Conservation (phyloP, 2,113 vertebrate species). For the Machaerirhynchus nigripectus region DNA sequence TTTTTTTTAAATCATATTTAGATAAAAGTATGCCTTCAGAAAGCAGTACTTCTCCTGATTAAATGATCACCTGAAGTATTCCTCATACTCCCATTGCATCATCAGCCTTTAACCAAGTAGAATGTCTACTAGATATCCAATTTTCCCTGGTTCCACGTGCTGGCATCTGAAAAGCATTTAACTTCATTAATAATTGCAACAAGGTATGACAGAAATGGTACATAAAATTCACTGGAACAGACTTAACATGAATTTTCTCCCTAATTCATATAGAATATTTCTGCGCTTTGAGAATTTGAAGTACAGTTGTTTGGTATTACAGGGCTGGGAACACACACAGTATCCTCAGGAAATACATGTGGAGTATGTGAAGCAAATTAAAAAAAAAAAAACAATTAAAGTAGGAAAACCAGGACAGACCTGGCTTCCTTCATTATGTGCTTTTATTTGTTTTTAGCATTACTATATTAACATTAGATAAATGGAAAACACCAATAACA, state of each 20-base stretch:
- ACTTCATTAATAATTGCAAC: not conserved
- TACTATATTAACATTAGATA: not conserved
- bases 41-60: not conserved
- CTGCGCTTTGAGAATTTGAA: not conserved
- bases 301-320: not conserved
- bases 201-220: not conserved
- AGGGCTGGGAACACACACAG: not conserved
- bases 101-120: not conserved
- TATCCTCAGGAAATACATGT: not conserved
- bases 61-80: not conserved
- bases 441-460: not conserved
- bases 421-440: not conserved
- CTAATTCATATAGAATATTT: not conserved
- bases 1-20: not conserved
- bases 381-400: not conserved
- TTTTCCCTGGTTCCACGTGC: not conserved
- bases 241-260: not conserved
- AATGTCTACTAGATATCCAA: not conserved
- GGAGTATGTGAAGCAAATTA: not conserved
- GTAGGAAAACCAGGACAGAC: not conserved
- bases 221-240: not conserved
- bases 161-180: not conserved
- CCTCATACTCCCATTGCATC: not conserved
- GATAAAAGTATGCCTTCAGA: not conserved
- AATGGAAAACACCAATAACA: not conserved